These are phyloP conservation scores for Euschistus heros DNA, from an alignment of 1,140 invertebrate species.

Conservation along the genomic window DNA sequence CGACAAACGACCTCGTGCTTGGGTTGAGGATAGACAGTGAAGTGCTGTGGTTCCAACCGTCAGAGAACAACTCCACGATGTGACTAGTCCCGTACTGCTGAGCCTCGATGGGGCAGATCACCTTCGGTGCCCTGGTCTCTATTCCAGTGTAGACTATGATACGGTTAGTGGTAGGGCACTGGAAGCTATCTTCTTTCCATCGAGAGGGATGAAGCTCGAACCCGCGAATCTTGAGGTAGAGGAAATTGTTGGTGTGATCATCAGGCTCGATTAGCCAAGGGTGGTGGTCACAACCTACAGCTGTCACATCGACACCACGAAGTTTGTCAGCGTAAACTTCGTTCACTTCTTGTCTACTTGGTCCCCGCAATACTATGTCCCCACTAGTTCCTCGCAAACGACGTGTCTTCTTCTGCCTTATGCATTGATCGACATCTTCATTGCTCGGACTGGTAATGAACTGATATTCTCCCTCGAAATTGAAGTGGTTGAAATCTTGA, in stretches of 20 bases:
- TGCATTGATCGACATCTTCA: conserved; percentile 42
- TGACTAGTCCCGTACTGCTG: conserved; percentile 27
- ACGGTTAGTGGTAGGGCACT: conserved; percentile 57
- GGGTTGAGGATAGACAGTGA: conserved; percentile 28
- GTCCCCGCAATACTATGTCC: conserved; percentile 47
- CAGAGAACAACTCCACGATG: conserved; percentile 55
- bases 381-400: conserved; percentile 56
- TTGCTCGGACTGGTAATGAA: conserved; percentile 28
- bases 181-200: conserved; percentile 31
- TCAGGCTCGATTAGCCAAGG: conserved; percentile 68
- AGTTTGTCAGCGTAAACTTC: conserved; percentile 26
- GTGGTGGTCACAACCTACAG: conserved; percentile 51
- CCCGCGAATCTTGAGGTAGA: conserved; percentile 57
- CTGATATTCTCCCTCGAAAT: conserved; percentile 52
- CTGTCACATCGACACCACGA: conserved; percentile 35
- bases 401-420: conserved; percentile 48
- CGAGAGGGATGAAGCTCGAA: conserved; percentile 41
- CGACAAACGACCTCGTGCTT: conserved; percentile 46
- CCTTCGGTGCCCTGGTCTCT: conserved; percentile 41
- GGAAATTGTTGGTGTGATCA: conserved; percentile 52
- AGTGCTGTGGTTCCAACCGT: conserved; percentile 50
- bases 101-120: conserved; percentile 50
- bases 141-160: conserved; percentile 56
- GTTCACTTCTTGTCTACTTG: conserved; percentile 38
- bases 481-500: conserved; percentile 68